These are phyloP conservation scores for Champsocephalus gunnari DNA, from an alignment of 2,797 vertebrate genomes.

Conservation along the genomic window DNA sequence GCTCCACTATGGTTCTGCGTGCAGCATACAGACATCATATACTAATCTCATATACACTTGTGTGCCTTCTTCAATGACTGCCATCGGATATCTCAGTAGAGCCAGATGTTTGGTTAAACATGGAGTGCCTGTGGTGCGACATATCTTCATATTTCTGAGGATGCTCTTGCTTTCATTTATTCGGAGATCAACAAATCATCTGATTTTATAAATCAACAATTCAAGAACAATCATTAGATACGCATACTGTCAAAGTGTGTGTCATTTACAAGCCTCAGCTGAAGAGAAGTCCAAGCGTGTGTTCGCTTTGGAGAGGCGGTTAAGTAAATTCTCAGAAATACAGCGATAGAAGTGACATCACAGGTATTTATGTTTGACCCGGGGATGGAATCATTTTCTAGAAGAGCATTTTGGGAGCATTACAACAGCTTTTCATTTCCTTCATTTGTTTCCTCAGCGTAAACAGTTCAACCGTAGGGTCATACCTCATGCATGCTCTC, in stretches of 20 bases:
- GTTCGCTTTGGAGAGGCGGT: constrained; percentile 11
- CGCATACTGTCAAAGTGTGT: constrained; percentile 60
- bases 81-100: constrained; percentile 38
- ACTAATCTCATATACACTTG: constrained; percentile 45
- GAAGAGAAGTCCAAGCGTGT: constrained; percentile 5
- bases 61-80: constrained; percentile 59
- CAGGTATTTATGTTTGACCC: constrained; percentile 49
- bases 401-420: constrained; percentile 36
- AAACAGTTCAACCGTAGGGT: constrained; percentile 41
- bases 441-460: constrained; percentile 16
- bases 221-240: constrained; percentile 27
- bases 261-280: constrained; percentile 25
- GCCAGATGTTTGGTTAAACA: constrained; percentile 40
- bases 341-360: constrained; percentile 44
- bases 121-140: constrained; percentile 51
- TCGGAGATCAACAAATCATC: constrained; percentile 48
- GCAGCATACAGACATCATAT: constrained; percentile 63
- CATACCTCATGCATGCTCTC: constrained; percentile 64
- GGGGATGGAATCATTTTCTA: constrained; percentile 45
- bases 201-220: constrained; percentile 17
- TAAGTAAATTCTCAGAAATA: constrained; percentile 42
- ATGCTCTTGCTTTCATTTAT: constrained; percentile 38
- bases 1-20: constrained; percentile 57
- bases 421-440: constrained; percentile 39
- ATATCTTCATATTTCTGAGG: constrained; percentile 58